These are phyloP conservation scores for Mycteria americana DNA, from an alignment of 2,797 vertebrate species.

Conservation along the genomic window DNA sequence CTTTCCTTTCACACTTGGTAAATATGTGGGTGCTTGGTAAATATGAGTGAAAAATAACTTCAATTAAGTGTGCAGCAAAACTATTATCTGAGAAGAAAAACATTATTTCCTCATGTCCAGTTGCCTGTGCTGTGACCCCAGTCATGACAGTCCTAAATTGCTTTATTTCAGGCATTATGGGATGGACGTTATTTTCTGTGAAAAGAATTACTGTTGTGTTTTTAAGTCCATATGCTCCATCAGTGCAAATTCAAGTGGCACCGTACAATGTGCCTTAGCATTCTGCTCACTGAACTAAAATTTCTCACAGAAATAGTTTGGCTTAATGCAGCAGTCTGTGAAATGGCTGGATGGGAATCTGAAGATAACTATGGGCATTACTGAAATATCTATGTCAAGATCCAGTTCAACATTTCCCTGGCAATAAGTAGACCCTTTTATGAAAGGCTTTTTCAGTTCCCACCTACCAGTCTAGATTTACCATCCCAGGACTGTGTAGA, in stretches of 20 bases:
- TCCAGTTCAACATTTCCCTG: background rate
- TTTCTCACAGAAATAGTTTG: background rate
- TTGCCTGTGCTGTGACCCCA: conserved; percentile 9
- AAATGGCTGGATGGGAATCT: background rate
- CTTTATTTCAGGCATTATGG: background rate
- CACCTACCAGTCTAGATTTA: background rate
- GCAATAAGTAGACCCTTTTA: background rate
- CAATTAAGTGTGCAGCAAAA: background rate
- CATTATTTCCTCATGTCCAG: background rate
- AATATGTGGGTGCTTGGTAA: background rate
- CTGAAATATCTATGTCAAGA: background rate
- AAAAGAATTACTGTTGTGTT: background rate
- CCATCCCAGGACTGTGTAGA: background rate
- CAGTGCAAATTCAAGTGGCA: background rate
- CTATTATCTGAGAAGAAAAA: background rate
- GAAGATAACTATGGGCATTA: background rate
- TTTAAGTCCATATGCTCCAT: background rate
- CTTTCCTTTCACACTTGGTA: background rate
- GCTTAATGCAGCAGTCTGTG: background rate
- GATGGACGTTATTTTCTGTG: background rate
- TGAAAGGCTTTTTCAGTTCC: background rate
- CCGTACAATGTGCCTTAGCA: background rate
- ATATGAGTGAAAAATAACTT: background rate
- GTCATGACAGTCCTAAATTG: background rate
- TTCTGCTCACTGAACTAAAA: background rate